Conservation (phyloP, 2,797 vertebrate genomes). For the Hybognathus amarus region DNA sequence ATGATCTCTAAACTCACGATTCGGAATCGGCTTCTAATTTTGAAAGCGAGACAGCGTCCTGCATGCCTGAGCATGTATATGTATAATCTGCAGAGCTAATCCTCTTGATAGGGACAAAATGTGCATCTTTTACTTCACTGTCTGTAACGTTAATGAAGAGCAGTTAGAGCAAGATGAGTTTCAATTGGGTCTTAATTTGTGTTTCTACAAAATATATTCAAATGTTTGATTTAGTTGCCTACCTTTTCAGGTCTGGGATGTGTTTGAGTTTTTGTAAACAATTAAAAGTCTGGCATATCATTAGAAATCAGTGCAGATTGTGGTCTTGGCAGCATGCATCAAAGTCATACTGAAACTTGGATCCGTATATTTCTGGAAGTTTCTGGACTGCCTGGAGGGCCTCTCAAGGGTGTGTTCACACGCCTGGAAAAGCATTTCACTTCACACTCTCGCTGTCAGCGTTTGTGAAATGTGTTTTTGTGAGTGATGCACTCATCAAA, state of each 20-base stretch:
- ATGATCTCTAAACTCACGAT: conserved; percentile 44
- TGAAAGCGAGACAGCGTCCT: conserved; percentile 28
- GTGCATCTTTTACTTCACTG: conserved; percentile 15
- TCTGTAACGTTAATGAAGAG: conserved; percentile 21
- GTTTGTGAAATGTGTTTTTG: conserved; percentile 47
- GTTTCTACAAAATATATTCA: conserved; percentile 23
- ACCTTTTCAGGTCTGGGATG: conserved; percentile 2
- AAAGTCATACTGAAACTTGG: conserved; percentile 38
- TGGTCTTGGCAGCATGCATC: conserved; percentile 11
- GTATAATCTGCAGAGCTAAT: conserved; percentile 37
- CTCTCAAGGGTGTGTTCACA: conserved; percentile 30
- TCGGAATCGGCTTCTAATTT: conserved; percentile 44
- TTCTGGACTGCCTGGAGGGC: conserved; percentile 30
- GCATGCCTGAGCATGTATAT: conserved; percentile 21
- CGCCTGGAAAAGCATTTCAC: conserved; percentile 58
- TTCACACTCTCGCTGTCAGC: conserved; percentile 57
- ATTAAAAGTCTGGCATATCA: conserved; percentile 25
- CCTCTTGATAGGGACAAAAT: conserved; percentile 39
- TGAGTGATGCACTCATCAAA: conserved; percentile 28
- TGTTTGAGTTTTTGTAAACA: conserved; percentile 13
- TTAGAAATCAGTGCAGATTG: not conserved
- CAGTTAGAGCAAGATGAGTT: conserved; percentile 1
- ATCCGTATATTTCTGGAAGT: conserved; percentile 20
- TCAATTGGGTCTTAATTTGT: conserved; percentile 31
- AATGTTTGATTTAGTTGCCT: conserved; percentile 28